phyloP scores from a whole-genome alignment of 2,113 vertebrate genomes.

The Cavia porcellus region DNA sequence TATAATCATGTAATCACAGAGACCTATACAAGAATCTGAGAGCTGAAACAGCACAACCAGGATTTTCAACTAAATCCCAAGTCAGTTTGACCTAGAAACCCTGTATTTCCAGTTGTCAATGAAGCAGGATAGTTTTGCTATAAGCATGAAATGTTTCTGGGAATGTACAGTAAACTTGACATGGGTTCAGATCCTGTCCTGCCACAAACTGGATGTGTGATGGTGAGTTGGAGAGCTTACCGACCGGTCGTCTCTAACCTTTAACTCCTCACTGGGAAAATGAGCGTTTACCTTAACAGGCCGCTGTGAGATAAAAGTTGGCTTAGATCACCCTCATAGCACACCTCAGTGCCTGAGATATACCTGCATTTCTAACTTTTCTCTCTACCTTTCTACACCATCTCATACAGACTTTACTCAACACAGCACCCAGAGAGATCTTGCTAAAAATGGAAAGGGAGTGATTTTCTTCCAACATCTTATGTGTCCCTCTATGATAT shows the following conservation, averaged over 20 bases:
- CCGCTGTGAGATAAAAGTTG: not conserved
- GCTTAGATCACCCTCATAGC: not conserved
- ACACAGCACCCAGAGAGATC: not conserved
- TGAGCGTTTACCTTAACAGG: not conserved
- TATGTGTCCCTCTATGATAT: not conserved
- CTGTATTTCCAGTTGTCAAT: not conserved
- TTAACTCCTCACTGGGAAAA: not conserved
- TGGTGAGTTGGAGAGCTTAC: not conserved
- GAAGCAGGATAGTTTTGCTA: not conserved
- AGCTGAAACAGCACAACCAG: not conserved
- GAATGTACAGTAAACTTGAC: not conserved
- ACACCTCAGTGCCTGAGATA: not conserved
- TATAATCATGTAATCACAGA: not conserved
- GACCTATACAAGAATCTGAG: not conserved
- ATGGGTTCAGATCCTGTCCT: not conserved
- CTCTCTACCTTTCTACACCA: not conserved
- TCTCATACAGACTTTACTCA: not conserved
- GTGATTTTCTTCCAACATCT: accelerated
- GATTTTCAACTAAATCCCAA: not conserved
- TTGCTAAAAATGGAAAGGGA: not conserved
- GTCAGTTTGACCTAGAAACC: not conserved
- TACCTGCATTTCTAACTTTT: not conserved
- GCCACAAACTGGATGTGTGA: not conserved
- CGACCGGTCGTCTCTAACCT: not conserved
- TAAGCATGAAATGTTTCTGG: not conserved